Evolutionary conservation across 92 coral and sea anemone genomes (phyloP).

Genomic region (Blastomussa wellsi): DNA sequence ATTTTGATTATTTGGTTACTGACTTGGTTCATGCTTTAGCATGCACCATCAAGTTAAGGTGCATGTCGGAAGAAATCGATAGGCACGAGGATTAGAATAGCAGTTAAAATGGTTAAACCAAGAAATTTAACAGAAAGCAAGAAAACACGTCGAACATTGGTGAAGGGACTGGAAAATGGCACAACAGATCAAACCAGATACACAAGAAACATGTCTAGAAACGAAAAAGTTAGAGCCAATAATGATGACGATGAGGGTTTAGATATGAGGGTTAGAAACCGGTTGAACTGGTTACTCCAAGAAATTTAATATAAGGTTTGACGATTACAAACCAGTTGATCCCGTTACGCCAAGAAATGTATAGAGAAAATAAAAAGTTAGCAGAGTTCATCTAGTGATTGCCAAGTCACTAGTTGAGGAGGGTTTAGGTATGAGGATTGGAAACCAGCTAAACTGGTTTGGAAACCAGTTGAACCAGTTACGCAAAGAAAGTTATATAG

Average conservation of each 20-base stretch:
- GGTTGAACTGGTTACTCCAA: too few relatives aligned
- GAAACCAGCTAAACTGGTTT: not conserved
- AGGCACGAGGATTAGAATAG: not conserved
- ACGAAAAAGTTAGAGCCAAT: too few relatives aligned
- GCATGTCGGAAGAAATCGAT: not conserved
- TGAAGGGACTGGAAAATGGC: too few relatives aligned
- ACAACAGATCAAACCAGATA: too few relatives aligned
- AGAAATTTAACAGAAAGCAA: not conserved
- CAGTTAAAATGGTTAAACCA: not conserved
- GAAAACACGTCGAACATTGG: too few relatives aligned
- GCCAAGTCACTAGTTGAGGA: not conserved
- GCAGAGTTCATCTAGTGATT: not conserved
- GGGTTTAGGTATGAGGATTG: not conserved
- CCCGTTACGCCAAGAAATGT: not conserved
- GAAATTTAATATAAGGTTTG: too few relatives aligned
- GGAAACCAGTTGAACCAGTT: not conserved
- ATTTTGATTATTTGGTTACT: not conserved
- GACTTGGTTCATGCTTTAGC: too few relatives aligned
- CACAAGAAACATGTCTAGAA: too few relatives aligned
- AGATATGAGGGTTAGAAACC: too few relatives aligned
- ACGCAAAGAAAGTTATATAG: constrained; percentile 26
- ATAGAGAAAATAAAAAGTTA: not conserved
- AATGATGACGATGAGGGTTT: too few relatives aligned
- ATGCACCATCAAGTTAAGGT: too few relatives aligned
- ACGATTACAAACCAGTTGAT: too few relatives aligned